Conservation (phyloP, 2,113 vertebrate genomes). For the Cyphomyrus discorhynchus region DNA sequence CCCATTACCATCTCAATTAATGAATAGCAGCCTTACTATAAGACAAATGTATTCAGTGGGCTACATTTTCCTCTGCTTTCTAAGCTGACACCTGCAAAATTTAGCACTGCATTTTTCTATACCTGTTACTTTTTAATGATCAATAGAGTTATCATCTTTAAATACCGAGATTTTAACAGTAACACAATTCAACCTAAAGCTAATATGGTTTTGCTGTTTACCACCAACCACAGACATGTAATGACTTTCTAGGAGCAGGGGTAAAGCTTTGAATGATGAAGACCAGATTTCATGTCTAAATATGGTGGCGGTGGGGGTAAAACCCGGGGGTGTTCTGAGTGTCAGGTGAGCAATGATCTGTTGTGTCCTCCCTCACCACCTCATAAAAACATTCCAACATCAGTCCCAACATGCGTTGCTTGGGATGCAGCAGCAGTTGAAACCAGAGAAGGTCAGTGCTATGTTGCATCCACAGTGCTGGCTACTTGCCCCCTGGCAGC, state of each 20-base stretch:
- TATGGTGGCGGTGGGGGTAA: not conserved
- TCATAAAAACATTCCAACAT: not conserved
- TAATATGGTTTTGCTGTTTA: not conserved
- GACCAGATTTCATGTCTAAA: not conserved
- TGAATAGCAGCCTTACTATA: not conserved
- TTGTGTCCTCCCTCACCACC: not conserved
- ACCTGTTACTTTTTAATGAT: not conserved
- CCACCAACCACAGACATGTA: not conserved
- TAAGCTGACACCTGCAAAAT: not conserved
- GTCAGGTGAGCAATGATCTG: not conserved
- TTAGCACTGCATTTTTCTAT: not conserved
- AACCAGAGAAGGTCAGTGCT: slow-evolving; percentile 12
- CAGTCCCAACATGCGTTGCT: slow-evolving; percentile 10
- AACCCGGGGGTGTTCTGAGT: not conserved
- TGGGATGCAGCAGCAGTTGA: slow-evolving; percentile 24
- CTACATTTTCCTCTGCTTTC: not conserved
- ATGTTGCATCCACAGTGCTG: slow-evolving; percentile 4
- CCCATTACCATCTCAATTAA: not conserved
- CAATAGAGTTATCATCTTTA: not conserved
- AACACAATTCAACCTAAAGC: not conserved
- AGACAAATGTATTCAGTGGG: not conserved
- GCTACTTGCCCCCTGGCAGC: slow-evolving; percentile 29
- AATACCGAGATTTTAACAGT: not conserved
- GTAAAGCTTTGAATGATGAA: not conserved
- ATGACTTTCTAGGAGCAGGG: not conserved